Base-by-base conservation (phyloP, 1,140 invertebrate genomes). In the Achatina immaculata region DNA sequence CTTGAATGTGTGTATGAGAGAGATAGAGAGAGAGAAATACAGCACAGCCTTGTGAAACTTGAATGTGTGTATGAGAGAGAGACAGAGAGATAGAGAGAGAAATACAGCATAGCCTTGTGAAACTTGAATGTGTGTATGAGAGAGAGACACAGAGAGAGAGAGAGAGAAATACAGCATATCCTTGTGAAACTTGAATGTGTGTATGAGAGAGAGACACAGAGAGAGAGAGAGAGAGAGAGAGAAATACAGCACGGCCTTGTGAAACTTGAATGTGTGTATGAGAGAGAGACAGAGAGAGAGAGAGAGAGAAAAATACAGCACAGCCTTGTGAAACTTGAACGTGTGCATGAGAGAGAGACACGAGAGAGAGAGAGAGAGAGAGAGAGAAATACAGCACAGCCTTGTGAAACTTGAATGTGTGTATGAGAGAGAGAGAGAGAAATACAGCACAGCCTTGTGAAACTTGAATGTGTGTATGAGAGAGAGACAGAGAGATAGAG, bases 391-490 rank as follows among this genome's bases (percentile, higher is more conserved):
- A 72, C 14, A 72, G n/a, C n/a, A n/a, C n/a, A n/a, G n/a, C n/a
- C n/a, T n/a, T n/a, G n/a, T n/a, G n/a, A n/a, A n/a, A n/a, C n/a
- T n/a, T n/a, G n/a, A n/a, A n/a, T n/a, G n/a, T n/a, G n/a, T n/a
- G n/a, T n/a, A n/a, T n/a, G 69, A 72, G 69, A 72, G 69, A 72
- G 69, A 72, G 69, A 72, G 69, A 72, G 69, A 72, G n/a, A 42
- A 38, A 42, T 6, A 42, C 9, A 42, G 38, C 11, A 34, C 4
- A 16, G n/a, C 7, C 11, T 38, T 24, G 69, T 9, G 36, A 36
- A 6, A 36, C 7, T 24, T 9, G 69, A 38, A 34, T 19, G 69
- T 19, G 36, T 19, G 69, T 19, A 4, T 31, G 69, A 72, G 69
- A 72, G 69, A 72, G 69, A 72, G 19, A 72, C 7, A 34, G 69